Evolutionary conservation across 2,888 invertebrate species (phyloP).

Genomic region (Dynastes hyllus): DNA sequence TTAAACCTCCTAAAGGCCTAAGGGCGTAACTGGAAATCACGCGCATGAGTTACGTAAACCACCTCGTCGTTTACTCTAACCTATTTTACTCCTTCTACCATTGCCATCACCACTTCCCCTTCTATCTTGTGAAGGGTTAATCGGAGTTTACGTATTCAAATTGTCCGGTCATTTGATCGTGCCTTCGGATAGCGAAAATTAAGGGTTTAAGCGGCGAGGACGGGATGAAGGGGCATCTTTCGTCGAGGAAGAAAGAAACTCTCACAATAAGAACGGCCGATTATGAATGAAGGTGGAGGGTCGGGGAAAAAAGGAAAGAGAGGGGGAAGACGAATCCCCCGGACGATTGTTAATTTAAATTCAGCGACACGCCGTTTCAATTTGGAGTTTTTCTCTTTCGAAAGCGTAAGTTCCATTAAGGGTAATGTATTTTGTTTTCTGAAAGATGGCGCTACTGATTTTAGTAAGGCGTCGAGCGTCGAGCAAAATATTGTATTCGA

Average conservation of each 20-base stretch:
- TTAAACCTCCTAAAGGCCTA: too few species aligned
- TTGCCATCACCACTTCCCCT: background rate
- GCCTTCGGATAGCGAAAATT: constrained; percentile 36
- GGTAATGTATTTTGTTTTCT: too few species aligned
- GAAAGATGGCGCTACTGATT: too few species aligned
- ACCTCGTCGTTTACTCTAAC: too few species aligned
- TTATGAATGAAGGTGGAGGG: too few species aligned
- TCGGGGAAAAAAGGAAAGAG: background rate
- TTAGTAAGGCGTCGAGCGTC: too few species aligned
- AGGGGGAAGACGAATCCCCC: background rate
- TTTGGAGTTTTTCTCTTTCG: constrained; percentile 6
- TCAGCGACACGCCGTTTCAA: constrained; percentile 31
- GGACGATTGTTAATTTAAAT: constrained; percentile 36
- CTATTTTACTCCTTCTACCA: background rate
- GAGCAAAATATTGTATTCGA: too few species aligned
- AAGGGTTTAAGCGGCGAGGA: constrained; percentile 7
- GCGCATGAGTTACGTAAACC: too few species aligned
- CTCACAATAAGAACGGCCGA: too few species aligned
- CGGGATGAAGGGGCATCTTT: background rate
- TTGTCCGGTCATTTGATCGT: constrained; percentile 39
- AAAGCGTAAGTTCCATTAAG: too few species aligned
- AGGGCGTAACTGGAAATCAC: too few species aligned
- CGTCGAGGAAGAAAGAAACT: background rate
- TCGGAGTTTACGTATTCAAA: constrained; percentile 36
- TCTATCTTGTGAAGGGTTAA: constrained; percentile 17